Evolutionary conservation across 53 echinoderm and acorn worm species (phyloP), one percentile per base, ranked within the genome.

Genomic region (Echinometra lucunter): DNA sequence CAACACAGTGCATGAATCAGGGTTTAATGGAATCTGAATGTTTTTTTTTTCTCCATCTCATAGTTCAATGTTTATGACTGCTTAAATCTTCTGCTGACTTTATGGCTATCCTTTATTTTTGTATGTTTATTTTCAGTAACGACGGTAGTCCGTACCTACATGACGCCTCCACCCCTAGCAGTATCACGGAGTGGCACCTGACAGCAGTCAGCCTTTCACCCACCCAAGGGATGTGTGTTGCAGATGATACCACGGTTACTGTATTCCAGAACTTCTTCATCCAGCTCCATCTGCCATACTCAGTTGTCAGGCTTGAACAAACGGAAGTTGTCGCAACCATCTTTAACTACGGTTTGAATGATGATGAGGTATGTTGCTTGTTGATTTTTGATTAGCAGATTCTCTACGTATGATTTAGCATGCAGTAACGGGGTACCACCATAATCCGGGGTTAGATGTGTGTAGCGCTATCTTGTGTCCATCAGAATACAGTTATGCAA

Each of bases 221-320:
- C 3, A 69, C 94, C 11, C 89, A 93, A 40, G 96, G 96, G 18
- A 98, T 99, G 97, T 98, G 99, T 32, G 91, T 98, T 4, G 96
- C 95, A 44, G 93, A 96, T 25, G 88, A 96, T 0, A 35, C 93
- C 57, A 82, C 94, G 6, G 55, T 99, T 45, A 94, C 56, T 69
- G 96, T 97, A 32, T 94, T 89, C 57, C 94, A 95, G 58, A 82
- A 94, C 7, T 96, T 99, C 82, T 98, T 99, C 78, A 90, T 98
- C 13, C 95, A 97, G 74, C 87, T 98, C 1, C 75, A 89, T 63
- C 66, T 99, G 90, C 99, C 99, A 23, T 98, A 96, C 57, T 97
- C 99, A 11, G 98, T 98, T 23, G 83, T 96, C 45, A 95, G 99
- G 1, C 69, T 95, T 45, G 99, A 99, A 74, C 99, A 99, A 81